These are phyloP conservation scores for Sebastes umbrosus DNA, from an alignment of 2,797 vertebrate species.

Conservation along the genomic window DNA sequence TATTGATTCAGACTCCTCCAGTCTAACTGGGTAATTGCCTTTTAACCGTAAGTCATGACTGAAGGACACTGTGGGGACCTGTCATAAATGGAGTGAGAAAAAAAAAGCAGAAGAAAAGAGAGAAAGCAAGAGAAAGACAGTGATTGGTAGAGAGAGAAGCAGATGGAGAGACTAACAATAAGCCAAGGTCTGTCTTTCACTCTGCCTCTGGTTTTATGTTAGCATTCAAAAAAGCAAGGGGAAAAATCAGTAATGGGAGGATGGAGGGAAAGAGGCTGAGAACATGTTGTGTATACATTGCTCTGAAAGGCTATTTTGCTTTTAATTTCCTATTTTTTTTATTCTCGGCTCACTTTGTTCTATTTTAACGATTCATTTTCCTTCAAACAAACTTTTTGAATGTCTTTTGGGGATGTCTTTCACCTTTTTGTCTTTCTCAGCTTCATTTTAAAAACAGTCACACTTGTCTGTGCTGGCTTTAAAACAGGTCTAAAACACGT, in stretches of 20 bases:
- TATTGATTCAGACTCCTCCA: constrained; percentile 58
- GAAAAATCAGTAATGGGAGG: neutral
- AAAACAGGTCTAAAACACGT: neutral
- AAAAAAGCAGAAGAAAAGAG: constrained; percentile 7
- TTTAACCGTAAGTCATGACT: constrained; percentile 75
- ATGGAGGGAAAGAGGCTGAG: neutral
- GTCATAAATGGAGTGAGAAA: constrained; percentile 53
- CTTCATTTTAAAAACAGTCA: constrained; percentile 6
- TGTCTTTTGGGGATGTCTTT: neutral
- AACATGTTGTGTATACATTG: constrained; percentile 17
- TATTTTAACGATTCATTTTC: neutral
- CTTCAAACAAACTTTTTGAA: constrained; percentile 1
- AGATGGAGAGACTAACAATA: constrained; percentile 29
- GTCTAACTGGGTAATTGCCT: constrained; percentile 68
- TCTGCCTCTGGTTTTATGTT: constrained; percentile 24
- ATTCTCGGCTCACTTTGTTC: neutral
- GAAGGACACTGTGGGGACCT: constrained; percentile 64
- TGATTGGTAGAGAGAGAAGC: constrained; percentile 8
- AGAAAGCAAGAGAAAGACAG: constrained; percentile 5
- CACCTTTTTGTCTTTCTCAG: constrained; percentile 2
- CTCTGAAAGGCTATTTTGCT: constrained; percentile 11
- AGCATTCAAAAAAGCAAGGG: constrained; percentile 12
- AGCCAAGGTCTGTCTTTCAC: constrained; percentile 47
- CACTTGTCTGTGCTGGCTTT: neutral
- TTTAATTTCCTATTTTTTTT: neutral